Base-by-base conservation (phyloP, 2,888 invertebrate genomes). In the Orthosia gothica region DNA sequence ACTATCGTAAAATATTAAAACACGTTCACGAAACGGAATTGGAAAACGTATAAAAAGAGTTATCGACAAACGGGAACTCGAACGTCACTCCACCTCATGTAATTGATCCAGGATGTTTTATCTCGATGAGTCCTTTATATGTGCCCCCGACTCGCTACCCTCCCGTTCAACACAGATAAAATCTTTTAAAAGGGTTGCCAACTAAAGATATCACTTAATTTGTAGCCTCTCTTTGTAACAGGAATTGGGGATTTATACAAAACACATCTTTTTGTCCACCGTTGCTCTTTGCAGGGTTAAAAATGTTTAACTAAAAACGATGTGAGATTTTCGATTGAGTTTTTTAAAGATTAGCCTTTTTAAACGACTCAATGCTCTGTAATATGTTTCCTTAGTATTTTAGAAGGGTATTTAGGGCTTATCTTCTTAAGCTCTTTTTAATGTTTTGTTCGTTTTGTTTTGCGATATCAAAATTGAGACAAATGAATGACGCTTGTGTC, bases 191-290 rank as follows among this genome's bases (percentile, higher is more conserved):
- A 96, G 96, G 96, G 96, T 95, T 96, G 95, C 94, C 95, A 94
- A 93, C 94, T 95, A 94, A 95, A 95, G 95, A 96, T 96, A 96
- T 94, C 94, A 95, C 95, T 96, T 96, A 96, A 96, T 96, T 96
- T 96, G 96, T 96, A 95, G 94, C 94, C 92, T 93, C 93, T 95
- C 95, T 94, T 95, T 95, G 94, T 96, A 93, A 92, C 92, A 89
- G 91, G 93, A 91, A 93, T 94, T 94, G 93, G 93, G 91, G 93
- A 91, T 90, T 92, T 92, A 91, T 91, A 92, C 92, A 92, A 92
- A 93, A 93, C 88, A 90, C 81, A 89, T 89, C 90, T 92, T 93
- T 88, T 94, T 94, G 90, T 92, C 83, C 89, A 66, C 67, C 81
- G 74, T 82, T 73, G 83, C 85, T 90, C 92, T 93, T 93, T 91